A percentile compares a stretch with the other conserved stretches of the same genome.
These are phyloP conservation scores for Drosophila kurseongensis DNA, from an alignment of 1,140 invertebrate genomes.

Conservation along the genomic window DNA sequence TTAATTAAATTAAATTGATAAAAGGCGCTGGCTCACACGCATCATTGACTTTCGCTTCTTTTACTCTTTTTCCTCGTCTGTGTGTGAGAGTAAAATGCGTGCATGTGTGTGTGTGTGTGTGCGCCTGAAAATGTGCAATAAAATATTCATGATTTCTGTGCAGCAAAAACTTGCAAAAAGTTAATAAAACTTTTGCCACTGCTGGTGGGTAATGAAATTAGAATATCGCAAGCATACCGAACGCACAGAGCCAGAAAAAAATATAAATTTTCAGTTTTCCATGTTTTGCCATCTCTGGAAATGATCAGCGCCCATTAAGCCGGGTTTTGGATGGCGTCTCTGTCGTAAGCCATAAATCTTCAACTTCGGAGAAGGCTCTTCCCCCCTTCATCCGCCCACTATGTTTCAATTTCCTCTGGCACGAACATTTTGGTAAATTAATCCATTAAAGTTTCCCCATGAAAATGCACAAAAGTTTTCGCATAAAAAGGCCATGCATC, in stretches of 20 bases:
- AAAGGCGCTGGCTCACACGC: conserved; percentile 55
- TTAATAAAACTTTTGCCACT: conserved; percentile 64
- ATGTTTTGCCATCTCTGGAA: conserved; percentile 44
- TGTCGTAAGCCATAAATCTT: conserved; percentile 30
- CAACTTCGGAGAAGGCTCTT: conserved; percentile 24
- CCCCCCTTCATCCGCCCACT: conserved; percentile 7
- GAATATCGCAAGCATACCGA: conserved; percentile 29
- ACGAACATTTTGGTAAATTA: conserved; percentile 76
- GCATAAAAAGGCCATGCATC: conserved; percentile 61
- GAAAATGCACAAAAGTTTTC: conserved; percentile 78
- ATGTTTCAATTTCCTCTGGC: conserved; percentile 75
- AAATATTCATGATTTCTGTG: conserved; percentile 67
- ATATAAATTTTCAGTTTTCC: conserved; percentile 24
- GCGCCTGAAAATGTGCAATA: conserved; percentile 52
- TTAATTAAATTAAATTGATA: conserved; percentile 79
- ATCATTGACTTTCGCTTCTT: conserved; percentile 51
- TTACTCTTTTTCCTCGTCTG: conserved; percentile 15
- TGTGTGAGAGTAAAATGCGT: not conserved
- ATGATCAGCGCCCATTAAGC: conserved; percentile 55
- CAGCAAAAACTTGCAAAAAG: conserved; percentile 58
- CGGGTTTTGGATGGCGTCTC: conserved; percentile 13
- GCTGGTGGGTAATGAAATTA: conserved; percentile 51
- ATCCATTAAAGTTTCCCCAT: conserved; percentile 81
- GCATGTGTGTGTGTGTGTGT: not conserved
- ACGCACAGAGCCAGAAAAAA: conserved; percentile 12